Evolutionary conservation across 2,113 vertebrate species (phyloP).

Genomic region (Isurus oxyrinchus): DNA sequence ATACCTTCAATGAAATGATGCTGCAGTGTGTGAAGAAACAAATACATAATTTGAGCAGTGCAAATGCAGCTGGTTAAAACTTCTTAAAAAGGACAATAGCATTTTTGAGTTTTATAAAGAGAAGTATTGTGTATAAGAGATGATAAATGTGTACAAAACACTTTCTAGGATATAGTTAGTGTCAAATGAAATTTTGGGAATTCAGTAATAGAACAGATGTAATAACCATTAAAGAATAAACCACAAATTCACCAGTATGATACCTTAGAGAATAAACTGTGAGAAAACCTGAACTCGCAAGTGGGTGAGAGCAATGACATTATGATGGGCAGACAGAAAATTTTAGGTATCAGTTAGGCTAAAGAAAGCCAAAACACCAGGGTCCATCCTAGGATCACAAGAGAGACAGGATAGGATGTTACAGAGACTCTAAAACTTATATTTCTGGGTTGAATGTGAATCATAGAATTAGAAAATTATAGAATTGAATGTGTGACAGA

Average conservation of each 20-base stretch:
- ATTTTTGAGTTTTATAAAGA: not conserved
- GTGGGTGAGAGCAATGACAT: too few relatives aligned
- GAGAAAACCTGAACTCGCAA: too few relatives aligned
- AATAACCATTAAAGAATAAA: not conserved
- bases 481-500: too few relatives aligned
- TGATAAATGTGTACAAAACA: not conserved
- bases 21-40: not conserved
- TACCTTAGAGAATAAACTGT: not conserved
- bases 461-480: too few relatives aligned
- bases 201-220: not conserved
- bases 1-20: not conserved
- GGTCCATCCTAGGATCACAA: too few relatives aligned
- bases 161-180: not conserved
- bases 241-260: not conserved
- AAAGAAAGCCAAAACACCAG: too few relatives aligned
- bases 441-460: too few relatives aligned
- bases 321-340: too few relatives aligned
- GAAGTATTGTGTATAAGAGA: not conserved
- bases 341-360: too few relatives aligned
- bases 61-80: not conserved
- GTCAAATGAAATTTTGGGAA: not conserved
- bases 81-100: not conserved
- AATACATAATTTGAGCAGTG: not conserved
- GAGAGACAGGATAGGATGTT: too few relatives aligned
- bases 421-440: too few relatives aligned